phyloP scores from a whole-genome alignment of 2,888 invertebrate genomes.

The Drosophila monieri region DNA sequence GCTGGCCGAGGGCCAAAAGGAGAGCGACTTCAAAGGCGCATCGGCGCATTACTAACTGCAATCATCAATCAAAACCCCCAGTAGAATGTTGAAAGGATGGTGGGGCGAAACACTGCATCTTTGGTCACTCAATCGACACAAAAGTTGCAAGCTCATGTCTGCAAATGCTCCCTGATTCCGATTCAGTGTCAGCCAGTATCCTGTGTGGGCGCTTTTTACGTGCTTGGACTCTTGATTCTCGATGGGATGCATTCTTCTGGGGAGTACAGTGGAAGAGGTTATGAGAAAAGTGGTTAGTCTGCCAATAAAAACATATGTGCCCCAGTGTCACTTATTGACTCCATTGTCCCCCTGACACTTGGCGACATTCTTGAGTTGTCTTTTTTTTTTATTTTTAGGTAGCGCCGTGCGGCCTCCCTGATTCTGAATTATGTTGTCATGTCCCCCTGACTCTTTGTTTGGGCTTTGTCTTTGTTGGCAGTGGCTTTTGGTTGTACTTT shows the following conservation, averaged over 20 bases:
- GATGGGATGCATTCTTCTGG: slow-evolving; percentile 16
- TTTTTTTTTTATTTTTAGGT: slow-evolving; percentile 45
- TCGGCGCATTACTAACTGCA: slow-evolving; percentile 52
- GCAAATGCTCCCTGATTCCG: slow-evolving; percentile 23
- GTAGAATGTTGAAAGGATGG: slow-evolving; percentile 13
- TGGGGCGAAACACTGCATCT: slow-evolving; percentile 7
- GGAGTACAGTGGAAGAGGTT: slow-evolving; percentile 10
- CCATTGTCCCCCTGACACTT: slow-evolving; percentile 35
- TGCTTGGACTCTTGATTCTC: slow-evolving; percentile 36
- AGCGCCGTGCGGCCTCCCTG: slow-evolving; percentile 48
- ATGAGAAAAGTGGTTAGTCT: neutral
- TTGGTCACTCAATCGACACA: slow-evolving; percentile 22
- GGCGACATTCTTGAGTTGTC: slow-evolving; percentile 32
- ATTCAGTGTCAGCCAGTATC: slow-evolving; percentile 11
- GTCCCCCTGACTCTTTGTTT: slow-evolving; percentile 23
- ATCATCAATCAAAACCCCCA: slow-evolving; percentile 67
- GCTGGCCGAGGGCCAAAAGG: slow-evolving; percentile 18
- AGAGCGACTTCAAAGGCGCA: slow-evolving; percentile 60
- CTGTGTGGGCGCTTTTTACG: slow-evolving; percentile 45
- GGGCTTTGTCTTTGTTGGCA: slow-evolving; percentile 24
- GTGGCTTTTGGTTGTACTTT: slow-evolving; percentile 5
- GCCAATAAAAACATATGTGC: neutral
- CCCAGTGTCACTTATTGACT: slow-evolving; percentile 8
- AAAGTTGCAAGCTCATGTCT: slow-evolving; percentile 50
- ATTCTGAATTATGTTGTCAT: slow-evolving; percentile 73